phyloP scores from a whole-genome alignment of 2,797 vertebrate species.

The Halcyon smyrnensis region DNA sequence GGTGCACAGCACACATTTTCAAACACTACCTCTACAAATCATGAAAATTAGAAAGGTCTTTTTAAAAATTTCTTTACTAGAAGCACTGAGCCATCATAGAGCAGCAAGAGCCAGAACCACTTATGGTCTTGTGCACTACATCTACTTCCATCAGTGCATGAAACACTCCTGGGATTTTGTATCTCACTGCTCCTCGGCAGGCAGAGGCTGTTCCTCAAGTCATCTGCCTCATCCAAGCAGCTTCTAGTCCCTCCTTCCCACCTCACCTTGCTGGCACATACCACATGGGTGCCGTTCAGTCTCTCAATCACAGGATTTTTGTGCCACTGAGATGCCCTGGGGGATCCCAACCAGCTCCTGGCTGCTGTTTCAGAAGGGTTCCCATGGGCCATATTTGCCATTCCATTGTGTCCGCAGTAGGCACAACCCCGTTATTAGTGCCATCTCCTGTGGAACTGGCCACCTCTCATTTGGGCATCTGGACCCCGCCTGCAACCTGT shows the following conservation, averaged over 20 bases:
- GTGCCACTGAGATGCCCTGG: neutral
- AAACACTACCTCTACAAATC: neutral
- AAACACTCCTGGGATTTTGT: neutral
- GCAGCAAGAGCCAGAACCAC: neutral
- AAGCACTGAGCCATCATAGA: neutral
- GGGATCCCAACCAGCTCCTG: neutral
- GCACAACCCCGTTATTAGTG: neutral
- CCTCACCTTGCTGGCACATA: fast-evolving
- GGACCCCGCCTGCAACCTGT: neutral
- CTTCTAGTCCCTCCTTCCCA: neutral
- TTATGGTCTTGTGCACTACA: fast-evolving
- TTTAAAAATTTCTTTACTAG: neutral
- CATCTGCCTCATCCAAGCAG: neutral
- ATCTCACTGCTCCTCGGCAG: neutral
- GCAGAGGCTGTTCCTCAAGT: neutral
- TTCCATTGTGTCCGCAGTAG: fast-evolving
- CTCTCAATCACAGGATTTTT: neutral
- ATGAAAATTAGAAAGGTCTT: neutral
- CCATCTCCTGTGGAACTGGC: neutral
- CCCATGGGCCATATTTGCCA: neutral
- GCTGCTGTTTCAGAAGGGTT: neutral
- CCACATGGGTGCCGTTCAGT: neutral
- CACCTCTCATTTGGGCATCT: neutral
- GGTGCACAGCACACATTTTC: neutral
- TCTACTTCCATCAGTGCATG: neutral